phyloP scores from a whole-genome alignment of 2,888 invertebrate species.

The Malachius bipustulatus region DNA sequence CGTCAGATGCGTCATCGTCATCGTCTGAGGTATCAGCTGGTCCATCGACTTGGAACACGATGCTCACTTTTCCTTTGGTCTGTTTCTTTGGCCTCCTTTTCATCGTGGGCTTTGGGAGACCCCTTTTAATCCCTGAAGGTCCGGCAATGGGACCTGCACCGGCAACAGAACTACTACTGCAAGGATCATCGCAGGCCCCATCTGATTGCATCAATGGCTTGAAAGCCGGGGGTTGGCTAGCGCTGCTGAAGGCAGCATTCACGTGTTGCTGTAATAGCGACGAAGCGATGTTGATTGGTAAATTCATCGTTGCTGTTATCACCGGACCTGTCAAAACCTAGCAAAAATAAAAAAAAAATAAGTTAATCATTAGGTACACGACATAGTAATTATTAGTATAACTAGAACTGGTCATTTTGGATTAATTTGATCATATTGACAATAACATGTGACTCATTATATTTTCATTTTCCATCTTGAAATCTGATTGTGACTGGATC shows the following conservation, averaged over 20 bases:
- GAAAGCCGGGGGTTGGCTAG: slow-evolving; percentile 14
- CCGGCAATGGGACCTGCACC: not conserved
- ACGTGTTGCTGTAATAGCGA: slow-evolving; percentile 81
- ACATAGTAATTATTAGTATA: too few relatives aligned
- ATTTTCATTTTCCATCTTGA: too few relatives aligned
- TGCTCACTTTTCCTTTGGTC: slow-evolving; percentile 26
- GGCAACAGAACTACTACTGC: too few relatives aligned
- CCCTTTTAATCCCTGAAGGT: slow-evolving; percentile 5
- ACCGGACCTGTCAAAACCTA: slow-evolving; percentile 80
- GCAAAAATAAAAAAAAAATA: too few relatives aligned
- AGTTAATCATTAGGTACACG: too few relatives aligned
- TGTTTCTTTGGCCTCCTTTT: slow-evolving; percentile 25
- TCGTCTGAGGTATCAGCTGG: slow-evolving; percentile 53
- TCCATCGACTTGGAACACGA: slow-evolving; percentile 27
- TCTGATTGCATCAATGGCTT: slow-evolving; percentile 27
- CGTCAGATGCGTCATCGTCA: slow-evolving; percentile 61
- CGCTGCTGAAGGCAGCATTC: slow-evolving; percentile 53
- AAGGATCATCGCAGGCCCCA: slow-evolving; percentile 17
- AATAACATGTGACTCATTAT: too few relatives aligned
- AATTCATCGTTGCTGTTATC: slow-evolving; percentile 78
- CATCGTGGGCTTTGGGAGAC: slow-evolving; percentile 1
- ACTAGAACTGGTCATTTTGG: too few relatives aligned
- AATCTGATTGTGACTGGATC: too few relatives aligned
- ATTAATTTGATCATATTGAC: too few relatives aligned
- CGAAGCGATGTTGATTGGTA: slow-evolving; percentile 71